Percentiles rank a stretch among this genome's conserved stretches.
Conservation (phyloP, 2,113 vertebrate genomes). For the Pan troglodytes region DNA sequence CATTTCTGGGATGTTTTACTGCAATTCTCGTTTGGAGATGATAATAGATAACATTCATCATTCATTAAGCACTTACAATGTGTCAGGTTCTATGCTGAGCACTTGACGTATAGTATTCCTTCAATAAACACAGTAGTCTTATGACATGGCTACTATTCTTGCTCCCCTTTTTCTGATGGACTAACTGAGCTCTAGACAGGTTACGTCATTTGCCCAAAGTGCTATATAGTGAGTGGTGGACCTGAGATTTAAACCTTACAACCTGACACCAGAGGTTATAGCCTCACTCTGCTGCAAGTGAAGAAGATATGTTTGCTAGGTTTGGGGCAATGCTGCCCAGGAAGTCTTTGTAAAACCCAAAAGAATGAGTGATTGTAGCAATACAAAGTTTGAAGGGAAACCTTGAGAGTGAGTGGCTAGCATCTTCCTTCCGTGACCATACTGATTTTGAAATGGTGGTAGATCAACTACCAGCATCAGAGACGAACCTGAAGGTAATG, state of each 20-base stretch:
- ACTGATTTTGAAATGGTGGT: not conserved
- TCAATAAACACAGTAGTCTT: not conserved
- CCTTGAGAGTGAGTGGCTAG: not conserved
- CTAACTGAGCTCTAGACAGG: not conserved
- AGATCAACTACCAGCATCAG: not conserved
- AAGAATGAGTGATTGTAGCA: not conserved
- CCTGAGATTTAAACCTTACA: not conserved
- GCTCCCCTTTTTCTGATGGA: not conserved
- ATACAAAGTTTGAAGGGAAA: not conserved
- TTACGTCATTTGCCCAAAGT: not conserved
- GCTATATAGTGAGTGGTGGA: not conserved
- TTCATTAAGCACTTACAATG: not conserved
- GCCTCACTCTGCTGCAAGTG: not conserved
- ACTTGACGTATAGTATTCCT: not conserved
- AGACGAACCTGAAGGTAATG: not conserved
- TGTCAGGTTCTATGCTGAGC: not conserved
- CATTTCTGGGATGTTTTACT: not conserved
- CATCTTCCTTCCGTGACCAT: not conserved
- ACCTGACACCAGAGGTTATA: not conserved
- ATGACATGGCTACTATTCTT: not conserved
- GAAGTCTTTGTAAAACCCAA: not conserved
- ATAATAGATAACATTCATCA: not conserved
- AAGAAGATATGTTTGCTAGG: rapidly evolving
- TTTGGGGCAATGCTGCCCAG: not conserved
- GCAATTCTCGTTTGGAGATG: not conserved